phyloP scores from a whole-genome alignment of 2,888 invertebrate genomes.

The Drosophila barbarae region DNA sequence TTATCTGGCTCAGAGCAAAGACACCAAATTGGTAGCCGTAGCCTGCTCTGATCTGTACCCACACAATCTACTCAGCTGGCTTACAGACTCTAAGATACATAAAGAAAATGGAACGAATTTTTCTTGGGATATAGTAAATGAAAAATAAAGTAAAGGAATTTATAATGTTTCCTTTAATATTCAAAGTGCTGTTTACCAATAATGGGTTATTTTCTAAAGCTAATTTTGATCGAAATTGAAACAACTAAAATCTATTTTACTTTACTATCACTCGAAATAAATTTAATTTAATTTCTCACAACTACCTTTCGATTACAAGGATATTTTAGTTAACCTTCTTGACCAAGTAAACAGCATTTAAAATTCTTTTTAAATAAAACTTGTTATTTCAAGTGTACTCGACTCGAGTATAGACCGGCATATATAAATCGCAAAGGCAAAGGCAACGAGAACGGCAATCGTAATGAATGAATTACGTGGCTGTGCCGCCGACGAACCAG shows the following conservation, averaged over 20 bases:
- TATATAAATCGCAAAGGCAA: slow-evolving; percentile 68
- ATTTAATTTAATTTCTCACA: too few species aligned
- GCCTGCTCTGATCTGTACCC: slow-evolving; percentile 56
- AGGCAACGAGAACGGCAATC: slow-evolving; percentile 51
- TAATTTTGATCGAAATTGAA: too few species aligned
- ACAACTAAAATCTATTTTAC: too few species aligned
- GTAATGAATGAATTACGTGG: slow-evolving; percentile 67
- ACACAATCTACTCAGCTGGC: slow-evolving; percentile 38
- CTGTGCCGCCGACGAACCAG: slow-evolving; percentile 47
- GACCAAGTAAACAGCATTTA: neutral
- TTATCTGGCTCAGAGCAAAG: slow-evolving; percentile 64
- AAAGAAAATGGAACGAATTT: neutral
- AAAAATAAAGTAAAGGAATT: neutral
- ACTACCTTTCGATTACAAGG: neutral
- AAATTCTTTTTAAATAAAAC: neutral
- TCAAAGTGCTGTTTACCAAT: neutral
- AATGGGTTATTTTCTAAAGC: neutral
- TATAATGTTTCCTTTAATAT: neutral
- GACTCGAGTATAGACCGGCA: slow-evolving; percentile 50
- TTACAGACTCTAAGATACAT: slow-evolving; percentile 2
- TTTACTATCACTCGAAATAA: too few species aligned
- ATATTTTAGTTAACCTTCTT: neutral
- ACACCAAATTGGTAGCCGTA: slow-evolving; percentile 66
- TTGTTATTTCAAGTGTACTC: slow-evolving; percentile 5
- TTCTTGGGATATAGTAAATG: too few species aligned